These are phyloP conservation scores for Nyctalus aviator DNA, from an alignment of 2,797 vertebrate species.

Conservation along the genomic window DNA sequence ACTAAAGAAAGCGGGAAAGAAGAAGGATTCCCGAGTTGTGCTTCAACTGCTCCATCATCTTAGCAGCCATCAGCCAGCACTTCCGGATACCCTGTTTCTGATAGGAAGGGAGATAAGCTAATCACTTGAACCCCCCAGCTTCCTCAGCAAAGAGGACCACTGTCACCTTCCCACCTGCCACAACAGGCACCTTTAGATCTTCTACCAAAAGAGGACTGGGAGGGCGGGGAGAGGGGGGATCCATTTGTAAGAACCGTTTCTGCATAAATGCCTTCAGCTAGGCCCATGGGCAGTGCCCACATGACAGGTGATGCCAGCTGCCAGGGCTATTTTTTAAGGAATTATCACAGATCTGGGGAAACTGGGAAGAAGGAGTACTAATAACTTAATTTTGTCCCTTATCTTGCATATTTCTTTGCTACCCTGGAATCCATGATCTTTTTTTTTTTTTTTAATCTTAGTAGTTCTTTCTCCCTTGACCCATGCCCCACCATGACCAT, in stretches of 20 bases:
- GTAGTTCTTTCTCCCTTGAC: background rate
- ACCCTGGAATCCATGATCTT: background rate
- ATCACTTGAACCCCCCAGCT: background rate
- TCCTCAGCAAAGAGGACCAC: background rate
- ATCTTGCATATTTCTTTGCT: slow-evolving; percentile 3
- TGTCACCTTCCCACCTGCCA: background rate
- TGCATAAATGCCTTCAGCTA: background rate
- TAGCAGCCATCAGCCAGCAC: background rate
- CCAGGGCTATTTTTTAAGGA: slow-evolving; percentile 27
- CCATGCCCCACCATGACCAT: background rate
- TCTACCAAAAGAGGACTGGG: background rate
- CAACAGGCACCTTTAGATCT: background rate
- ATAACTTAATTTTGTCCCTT: background rate
- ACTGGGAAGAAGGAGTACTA: background rate
- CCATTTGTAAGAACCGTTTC: background rate
- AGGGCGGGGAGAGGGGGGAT: background rate
- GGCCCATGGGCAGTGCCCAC: background rate
- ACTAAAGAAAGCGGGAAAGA: background rate
- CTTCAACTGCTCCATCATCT: background rate
- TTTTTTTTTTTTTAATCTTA: background rate
- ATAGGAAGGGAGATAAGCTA: background rate
- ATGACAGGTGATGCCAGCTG: background rate
- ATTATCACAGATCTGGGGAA: background rate
- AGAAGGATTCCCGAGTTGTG: background rate
- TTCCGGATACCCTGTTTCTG: background rate